A percentile compares a stretch with the other conserved stretches of the same genome.
These are phyloP conservation scores for Cecropterus lyciades DNA, from an alignment of 1,140 invertebrate species.

Conservation along the genomic window DNA sequence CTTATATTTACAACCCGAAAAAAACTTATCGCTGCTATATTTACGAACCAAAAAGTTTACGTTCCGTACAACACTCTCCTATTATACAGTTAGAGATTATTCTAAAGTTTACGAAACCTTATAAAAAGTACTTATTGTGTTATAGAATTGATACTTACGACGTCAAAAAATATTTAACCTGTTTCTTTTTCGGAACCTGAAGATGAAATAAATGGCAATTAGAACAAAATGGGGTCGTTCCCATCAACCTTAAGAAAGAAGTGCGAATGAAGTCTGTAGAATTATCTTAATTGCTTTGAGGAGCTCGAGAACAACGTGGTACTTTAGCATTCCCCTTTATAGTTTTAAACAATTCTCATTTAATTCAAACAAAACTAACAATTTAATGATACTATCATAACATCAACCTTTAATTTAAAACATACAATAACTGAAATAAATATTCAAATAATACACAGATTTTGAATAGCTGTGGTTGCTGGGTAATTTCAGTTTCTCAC, in stretches of 20 bases:
- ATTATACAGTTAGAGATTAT: no score
- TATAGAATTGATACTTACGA: neutral
- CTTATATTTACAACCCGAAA: no score
- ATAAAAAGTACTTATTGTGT: no score
- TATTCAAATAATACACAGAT: no score
- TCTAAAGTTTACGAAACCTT: no score
- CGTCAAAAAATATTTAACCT: neutral
- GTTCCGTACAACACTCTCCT: no score
- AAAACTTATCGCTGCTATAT: no score
- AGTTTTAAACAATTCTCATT: neutral
- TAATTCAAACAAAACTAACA: neutral
- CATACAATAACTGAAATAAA: no score
- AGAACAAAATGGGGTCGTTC: slow-evolving; percentile 5
- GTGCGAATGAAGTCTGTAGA: neutral
- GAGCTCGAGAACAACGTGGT: neutral
- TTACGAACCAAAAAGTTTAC: no score
- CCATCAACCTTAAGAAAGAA: neutral
- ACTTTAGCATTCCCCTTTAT: slow-evolving; percentile 1
- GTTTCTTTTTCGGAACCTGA: slow-evolving; percentile 7
- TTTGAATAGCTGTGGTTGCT: no score
- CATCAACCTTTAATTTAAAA: neutral
- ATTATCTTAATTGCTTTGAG: neutral
- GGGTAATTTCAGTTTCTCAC: no score
- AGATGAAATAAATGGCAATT: slow-evolving; percentile 1
- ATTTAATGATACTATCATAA: neutral